Base-by-base conservation (phyloP, 2,113 vertebrate genomes). In the Chitala chitala region DNA sequence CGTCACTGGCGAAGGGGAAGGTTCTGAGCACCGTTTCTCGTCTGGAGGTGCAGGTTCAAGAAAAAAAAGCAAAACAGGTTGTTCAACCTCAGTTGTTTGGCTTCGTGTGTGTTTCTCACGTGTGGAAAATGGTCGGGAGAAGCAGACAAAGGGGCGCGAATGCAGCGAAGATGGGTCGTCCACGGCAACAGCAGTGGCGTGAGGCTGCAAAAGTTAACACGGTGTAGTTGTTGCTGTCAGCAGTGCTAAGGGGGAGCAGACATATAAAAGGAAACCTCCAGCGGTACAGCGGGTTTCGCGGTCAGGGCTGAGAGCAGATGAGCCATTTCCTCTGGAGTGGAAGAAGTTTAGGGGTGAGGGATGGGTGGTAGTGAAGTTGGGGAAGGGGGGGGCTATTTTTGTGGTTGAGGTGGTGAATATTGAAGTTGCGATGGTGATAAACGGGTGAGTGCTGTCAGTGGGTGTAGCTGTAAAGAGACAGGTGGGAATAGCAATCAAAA, bases 331-430 rank as follows among this genome's bases (percentile, higher is more conserved):
- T 38, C 59, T 63, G 15, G 17, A 33, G 29, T 38, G 2, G 59
- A 38, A 36, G 59, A 63, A 63, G 59, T 63, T 63, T 63, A 7
- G 59, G 58, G n/a, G 59, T 20, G n/a, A 33, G 59, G 59, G 59
- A 33, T 63, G 7, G 33, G 15, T 2, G 33, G 58, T 17, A 17
- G 10, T 26, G 15, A 31, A 2, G 31, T 33, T 38, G 59, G 58
- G 17, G 56, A 15, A 17, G 3, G 29, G 31, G 17, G 31, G 59
- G 59, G 20, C 17, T 33, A 63, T n/a, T 63, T 63, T 33, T 63
- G 59, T 36, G 59, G 59, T 63, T 20, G 59, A 20, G 59, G 33
- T 33, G 33, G 59, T n/a, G n/a, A n/a, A n/a, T n/a, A 63, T 17
- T 33, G 38, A 33, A 63, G 33, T 63, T 63, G 59, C 38, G 59